phyloP scores from a whole-genome alignment of 2,888 invertebrate species.

The Phortica okadai region DNA sequence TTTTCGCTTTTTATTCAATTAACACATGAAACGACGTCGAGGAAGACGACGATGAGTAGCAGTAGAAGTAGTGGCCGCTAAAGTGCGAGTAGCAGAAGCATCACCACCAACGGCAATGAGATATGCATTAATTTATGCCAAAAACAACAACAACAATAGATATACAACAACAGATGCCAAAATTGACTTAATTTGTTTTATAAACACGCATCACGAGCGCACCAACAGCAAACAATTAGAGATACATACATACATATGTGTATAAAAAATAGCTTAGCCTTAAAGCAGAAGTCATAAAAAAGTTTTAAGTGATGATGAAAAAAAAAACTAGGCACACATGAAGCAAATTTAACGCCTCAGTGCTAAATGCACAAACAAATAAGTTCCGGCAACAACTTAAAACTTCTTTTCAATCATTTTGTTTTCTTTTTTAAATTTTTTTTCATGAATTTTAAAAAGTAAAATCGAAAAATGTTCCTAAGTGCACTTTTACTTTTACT shows the following conservation, averaged over 20 bases:
- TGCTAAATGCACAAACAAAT: too few relatives aligned
- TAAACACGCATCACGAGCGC: slow-evolving; percentile 36
- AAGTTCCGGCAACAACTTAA: too few relatives aligned
- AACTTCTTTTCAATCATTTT: too few relatives aligned
- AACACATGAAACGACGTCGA: slow-evolving; percentile 40
- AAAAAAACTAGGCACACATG: too few relatives aligned
- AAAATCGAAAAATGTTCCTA: background rate
- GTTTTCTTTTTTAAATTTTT: background rate
- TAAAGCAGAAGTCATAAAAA: too few relatives aligned
- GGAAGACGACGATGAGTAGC: slow-evolving; percentile 21
- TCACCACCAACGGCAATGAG: slow-evolving; percentile 40
- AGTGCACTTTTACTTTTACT: background rate
- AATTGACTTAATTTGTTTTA: slow-evolving; percentile 60
- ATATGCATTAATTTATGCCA: slow-evolving; percentile 58
- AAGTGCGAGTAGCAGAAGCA: slow-evolving; percentile 47
- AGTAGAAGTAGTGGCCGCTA: slow-evolving; percentile 33
- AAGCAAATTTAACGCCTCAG: too few relatives aligned
- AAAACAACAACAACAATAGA: slow-evolving; percentile 45
- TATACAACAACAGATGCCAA: slow-evolving; percentile 52
- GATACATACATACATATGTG: background rate
- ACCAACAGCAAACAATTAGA: background rate
- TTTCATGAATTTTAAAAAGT: background rate
- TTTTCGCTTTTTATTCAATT: slow-evolving; percentile 60
- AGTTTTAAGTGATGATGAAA: too few relatives aligned
- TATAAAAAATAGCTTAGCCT: background rate